Base-by-base conservation (phyloP, 2,113 vertebrate genomes). In the Pollachius pollachius region DNA sequence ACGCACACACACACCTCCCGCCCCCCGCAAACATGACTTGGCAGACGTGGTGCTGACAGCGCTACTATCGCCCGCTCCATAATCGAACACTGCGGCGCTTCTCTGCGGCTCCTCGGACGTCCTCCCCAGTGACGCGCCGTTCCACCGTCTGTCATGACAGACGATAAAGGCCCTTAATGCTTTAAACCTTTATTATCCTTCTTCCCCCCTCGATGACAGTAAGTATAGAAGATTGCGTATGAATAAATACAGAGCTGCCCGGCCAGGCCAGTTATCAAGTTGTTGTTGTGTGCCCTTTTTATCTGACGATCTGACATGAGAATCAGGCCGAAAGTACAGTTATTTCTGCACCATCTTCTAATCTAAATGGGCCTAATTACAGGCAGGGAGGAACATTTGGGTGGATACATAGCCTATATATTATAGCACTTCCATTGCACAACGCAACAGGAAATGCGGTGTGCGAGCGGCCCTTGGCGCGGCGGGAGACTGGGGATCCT, bases 351-450 rank as follows among this genome's bases (percentile, higher is more conserved):
- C 74, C 63, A 81, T 89, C 87, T 77, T 87, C 76, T 89, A 81
- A 91, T 91, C 86, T 79, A 79, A 84, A 81, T 71, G 70, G 68
- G 61, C 69, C 75, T 89, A 90, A 92, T 90, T 86, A 92, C 81
- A 89, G 88, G 72, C 79, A 80, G 60, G 61, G 25, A 76, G 71
- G 87, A 86, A 75, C 78, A 80, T 84, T 78, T 80, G 82, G 72
- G 70, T 70, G 72, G 72, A 84, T 88, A 81, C 81, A 72, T 81
- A 71, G 80, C 75, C 79, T 82, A 68, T 76, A 80, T 77, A 83
- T 84, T 80, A 77, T 75, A 82, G 75, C 76, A 70, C 72, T 79
- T 71, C 62, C 71, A 79, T 85, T 87, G 79, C 79, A 52, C 73
- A 86, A 89, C 41, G 41, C 67, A 76, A 71, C 78, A 73, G 84